Percentiles rank a stretch among this genome's conserved stretches.
Evolutionary conservation across 1,140 invertebrate species (phyloP).

Genomic region (Copidosoma floridanum): DNA sequence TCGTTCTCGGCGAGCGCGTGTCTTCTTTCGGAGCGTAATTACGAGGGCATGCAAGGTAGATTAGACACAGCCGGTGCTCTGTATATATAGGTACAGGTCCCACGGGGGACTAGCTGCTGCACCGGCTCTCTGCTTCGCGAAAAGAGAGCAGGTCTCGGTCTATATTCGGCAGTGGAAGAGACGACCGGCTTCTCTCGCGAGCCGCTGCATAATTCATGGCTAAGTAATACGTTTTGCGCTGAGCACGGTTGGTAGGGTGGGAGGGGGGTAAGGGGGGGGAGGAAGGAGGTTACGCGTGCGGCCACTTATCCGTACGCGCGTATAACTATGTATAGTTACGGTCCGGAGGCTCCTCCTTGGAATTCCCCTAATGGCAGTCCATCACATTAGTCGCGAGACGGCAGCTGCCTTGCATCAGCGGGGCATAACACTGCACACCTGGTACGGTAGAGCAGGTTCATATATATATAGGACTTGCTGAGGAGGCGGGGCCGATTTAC

Average conservation of each 20-base stretch:
- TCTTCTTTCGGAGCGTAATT: constrained; percentile 13
- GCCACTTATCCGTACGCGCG: background rate
- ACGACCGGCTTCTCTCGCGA: too few species aligned
- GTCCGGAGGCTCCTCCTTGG: constrained; percentile 7
- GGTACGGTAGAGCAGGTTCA: constrained; percentile 31
- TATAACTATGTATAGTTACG: background rate
- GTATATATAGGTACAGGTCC: background rate
- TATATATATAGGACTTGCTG: constrained; percentile 37
- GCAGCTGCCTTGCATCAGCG: too few species aligned
- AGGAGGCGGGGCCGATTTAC: constrained; percentile 38
- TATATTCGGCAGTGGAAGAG: constrained; percentile 34
- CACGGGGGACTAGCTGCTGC: too few species aligned
- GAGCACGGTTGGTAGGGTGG: too few species aligned
- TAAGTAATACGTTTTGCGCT: constrained; percentile 50
- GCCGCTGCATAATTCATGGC: constrained; percentile 48
- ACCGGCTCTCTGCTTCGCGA: too few species aligned
- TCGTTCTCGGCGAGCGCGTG: background rate
- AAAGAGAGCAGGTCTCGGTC: background rate
- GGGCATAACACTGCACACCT: too few species aligned
- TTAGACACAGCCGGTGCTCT: constrained; percentile 19
- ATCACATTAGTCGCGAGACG: constrained; percentile 44
- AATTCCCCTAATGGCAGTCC: constrained; percentile 46
- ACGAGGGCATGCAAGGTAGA: constrained; percentile 27
- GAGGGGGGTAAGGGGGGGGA: too few species aligned
- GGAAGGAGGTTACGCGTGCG: too few species aligned